These are phyloP conservation scores for Cotesia typhae DNA, from an alignment of 1,140 invertebrate species.

Conservation along the genomic window DNA sequence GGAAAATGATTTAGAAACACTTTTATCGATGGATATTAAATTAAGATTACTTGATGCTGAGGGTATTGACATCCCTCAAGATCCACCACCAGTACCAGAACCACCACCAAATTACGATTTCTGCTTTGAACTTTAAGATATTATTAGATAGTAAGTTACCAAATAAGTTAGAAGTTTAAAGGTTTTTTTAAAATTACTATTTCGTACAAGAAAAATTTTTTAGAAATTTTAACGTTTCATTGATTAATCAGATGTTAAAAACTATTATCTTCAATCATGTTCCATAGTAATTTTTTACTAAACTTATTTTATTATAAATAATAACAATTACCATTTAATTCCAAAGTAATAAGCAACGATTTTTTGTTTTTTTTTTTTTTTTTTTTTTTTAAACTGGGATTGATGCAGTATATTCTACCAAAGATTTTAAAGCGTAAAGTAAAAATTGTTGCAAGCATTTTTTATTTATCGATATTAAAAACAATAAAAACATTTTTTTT, in stretches of 20 bases:
- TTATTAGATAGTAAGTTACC: conserved; percentile 43
- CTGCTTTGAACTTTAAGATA: conserved; percentile 70
- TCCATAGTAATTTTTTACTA: no score
- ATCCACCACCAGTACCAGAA: conserved; percentile 88
- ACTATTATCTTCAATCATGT: no score
- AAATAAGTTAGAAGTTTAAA: no score
- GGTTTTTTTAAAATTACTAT: no score
- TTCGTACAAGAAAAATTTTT: no score
- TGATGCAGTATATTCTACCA: conserved; percentile 40
- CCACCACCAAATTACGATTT: conserved; percentile 90
- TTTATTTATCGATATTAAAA: not conserved
- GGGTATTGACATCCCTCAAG: conserved; percentile 92
- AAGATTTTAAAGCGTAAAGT: conserved; percentile 37
- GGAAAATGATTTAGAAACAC: conserved; percentile 88
- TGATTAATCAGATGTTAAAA: no score
- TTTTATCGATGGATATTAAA: conserved; percentile 97
- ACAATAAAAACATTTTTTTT: conserved; percentile 21
- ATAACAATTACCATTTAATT: conserved; percentile 44
- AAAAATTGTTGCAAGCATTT: conserved; percentile 20
- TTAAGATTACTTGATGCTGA: conserved; percentile 91
- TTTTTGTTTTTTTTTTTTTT: not conserved
- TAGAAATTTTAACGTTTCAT: no score
- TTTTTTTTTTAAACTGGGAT: conserved; percentile 15
- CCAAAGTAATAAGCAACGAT: conserved; percentile 8
- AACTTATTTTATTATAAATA: not conserved